A percentile compares a stretch with the other conserved stretches of the same genome.
These are phyloP conservation scores for Drosophila kanekoi DNA, from an alignment of 2,888 invertebrate species.

Conservation along the genomic window DNA sequence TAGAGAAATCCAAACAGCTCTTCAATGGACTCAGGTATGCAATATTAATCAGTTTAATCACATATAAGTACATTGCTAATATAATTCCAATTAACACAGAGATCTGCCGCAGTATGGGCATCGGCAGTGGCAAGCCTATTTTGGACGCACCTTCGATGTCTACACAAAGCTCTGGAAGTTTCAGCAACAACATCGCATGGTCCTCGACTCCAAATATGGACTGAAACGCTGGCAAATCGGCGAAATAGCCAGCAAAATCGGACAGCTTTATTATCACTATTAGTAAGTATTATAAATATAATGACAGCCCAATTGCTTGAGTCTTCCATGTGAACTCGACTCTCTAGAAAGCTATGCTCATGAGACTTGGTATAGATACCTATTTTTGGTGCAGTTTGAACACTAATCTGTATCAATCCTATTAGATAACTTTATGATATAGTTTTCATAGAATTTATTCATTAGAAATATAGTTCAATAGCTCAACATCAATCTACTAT, in stretches of 20 bases:
- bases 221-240: constrained; percentile 99
- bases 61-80: neutral
- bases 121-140: constrained; percentile 99
- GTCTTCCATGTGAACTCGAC: neutral
- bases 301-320: neutral
- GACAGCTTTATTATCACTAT: constrained; percentile 99
- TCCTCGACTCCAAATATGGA: constrained; percentile 96
- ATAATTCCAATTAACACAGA: constrained; percentile 86
- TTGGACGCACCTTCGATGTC: constrained; percentile 98
- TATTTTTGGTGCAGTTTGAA: neutral
- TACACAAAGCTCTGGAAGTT: constrained; percentile 99
- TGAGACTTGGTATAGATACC: neutral
- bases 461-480: no score
- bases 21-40: constrained; percentile 96
- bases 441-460: no score
- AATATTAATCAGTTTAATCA: neutral
- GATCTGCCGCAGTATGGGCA: constrained; percentile 98
- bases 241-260: constrained; percentile 99
- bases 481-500: no score
- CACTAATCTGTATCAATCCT: neutral
- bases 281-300: constrained; percentile 89
- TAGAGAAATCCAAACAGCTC: constrained; percentile 98
- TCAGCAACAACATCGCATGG: constrained; percentile 97
- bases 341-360: neutral
- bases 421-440: neutral